These are phyloP conservation scores for Hypsibius dujardini DNA, from an alignment of 1,140 invertebrate genomes.

Conservation along the genomic window DNA sequence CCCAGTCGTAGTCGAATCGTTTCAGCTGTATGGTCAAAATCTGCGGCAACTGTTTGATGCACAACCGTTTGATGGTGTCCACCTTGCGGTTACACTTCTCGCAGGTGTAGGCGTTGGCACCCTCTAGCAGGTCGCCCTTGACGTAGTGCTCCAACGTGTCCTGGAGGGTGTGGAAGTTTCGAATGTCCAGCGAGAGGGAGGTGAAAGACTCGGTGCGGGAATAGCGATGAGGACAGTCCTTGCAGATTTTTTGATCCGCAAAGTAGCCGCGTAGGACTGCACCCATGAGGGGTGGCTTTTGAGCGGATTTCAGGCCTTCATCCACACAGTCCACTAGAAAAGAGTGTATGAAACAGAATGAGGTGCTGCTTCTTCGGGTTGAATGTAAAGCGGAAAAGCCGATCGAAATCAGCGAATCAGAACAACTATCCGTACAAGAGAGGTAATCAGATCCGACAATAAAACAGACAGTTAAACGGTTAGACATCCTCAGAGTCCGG, in stretches of 20 bases:
- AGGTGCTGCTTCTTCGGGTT: no score
- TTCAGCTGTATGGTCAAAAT: constrained; percentile 93
- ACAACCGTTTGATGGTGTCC: constrained; percentile 85
- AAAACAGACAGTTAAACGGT: no score
- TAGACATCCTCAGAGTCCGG: no score
- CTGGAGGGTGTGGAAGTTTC: constrained; percentile 84
- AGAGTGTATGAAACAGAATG: neutral
- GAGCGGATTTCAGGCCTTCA: constrained; percentile 79
- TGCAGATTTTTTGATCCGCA: constrained; percentile 97
- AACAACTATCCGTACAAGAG: no score
- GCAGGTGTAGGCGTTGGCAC: constrained; percentile 94
- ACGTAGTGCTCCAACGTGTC: constrained; percentile 98
- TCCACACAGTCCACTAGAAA: constrained; percentile 77
- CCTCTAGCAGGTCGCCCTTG: constrained; percentile 89
- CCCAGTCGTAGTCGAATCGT: constrained; percentile 95
- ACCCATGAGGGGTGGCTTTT: constrained; percentile 76
- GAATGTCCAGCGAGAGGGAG: constrained; percentile 89
- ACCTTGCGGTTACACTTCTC: constrained; percentile 99
- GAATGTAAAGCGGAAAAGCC: no score
- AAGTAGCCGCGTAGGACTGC: constrained; percentile 87
- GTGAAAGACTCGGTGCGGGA: constrained; percentile 96
- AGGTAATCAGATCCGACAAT: no score
- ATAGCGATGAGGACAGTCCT: constrained; percentile 85
- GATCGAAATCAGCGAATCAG: no score
- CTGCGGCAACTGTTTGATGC: constrained; percentile 87